These are phyloP conservation scores for Lutjanus argentimaculatus DNA, from an alignment of 2,797 vertebrate species.

Conservation along the genomic window DNA sequence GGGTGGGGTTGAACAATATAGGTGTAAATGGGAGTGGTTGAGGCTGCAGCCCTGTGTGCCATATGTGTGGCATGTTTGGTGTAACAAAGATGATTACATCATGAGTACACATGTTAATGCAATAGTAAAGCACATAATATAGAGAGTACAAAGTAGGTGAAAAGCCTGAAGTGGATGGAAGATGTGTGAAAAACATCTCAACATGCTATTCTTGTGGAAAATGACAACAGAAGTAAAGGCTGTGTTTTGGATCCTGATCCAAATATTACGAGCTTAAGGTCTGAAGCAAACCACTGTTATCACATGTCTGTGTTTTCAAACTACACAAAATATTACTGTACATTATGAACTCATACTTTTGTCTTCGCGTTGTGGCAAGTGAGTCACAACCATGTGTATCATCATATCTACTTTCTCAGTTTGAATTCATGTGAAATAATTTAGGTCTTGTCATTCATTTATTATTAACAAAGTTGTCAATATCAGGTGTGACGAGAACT, in stretches of 20 bases:
- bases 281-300: constrained; percentile 10
- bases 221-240: neutral
- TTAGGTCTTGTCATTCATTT: neutral
- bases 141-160: neutral
- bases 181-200: neutral
- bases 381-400: neutral
- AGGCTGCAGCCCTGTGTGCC: neutral
- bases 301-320: neutral
- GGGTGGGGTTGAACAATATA: neutral
- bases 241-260: constrained; percentile 13
- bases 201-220: neutral
- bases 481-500: too few species aligned
- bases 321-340: neutral
- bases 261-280: neutral
- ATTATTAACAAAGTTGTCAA: too few species aligned
- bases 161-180: neutral
- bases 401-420: neutral
- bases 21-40: too few species aligned
- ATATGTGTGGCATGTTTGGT: neutral
- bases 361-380: neutral
- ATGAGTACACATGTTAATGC: neutral
- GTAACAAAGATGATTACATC: neutral
- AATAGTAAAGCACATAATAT: neutral
- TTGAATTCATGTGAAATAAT: neutral
- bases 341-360: neutral